Evolutionary conservation across 2,113 vertebrate species (phyloP).

Genomic region (Thermophis baileyi): DNA sequence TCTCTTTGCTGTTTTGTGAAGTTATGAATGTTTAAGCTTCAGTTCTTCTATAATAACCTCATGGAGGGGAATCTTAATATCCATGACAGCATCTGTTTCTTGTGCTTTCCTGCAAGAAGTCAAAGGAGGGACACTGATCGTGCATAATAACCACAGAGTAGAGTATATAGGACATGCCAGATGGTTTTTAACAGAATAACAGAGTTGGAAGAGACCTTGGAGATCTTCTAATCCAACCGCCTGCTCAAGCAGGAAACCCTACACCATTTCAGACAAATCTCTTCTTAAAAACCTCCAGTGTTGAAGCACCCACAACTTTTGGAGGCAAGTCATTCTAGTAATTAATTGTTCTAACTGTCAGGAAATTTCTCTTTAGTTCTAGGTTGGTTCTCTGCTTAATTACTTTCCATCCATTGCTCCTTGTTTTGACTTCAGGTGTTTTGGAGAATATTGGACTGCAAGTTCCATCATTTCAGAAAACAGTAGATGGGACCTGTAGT

Average conservation of each 20-base stretch:
- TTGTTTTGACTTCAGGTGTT: too few relatives aligned
- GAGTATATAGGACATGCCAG: not conserved
- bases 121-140: not conserved
- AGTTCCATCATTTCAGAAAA: not conserved
- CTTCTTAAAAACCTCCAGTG: not conserved
- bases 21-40: constrained; percentile 36
- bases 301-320: not conserved
- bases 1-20: constrained; percentile 44
- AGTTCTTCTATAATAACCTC: constrained; percentile 41
- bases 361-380: not conserved
- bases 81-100: not conserved
- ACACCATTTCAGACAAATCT: not conserved
- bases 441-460: not conserved
- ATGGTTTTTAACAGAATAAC: not conserved
- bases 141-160: not conserved
- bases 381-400: too few relatives aligned
- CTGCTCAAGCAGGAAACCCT: not conserved
- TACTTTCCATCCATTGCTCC: too few relatives aligned
- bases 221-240: not conserved
- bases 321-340: not conserved
- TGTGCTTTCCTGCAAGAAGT: not conserved
- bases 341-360: not conserved
- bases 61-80: not conserved
- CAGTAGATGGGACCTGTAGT: not conserved
- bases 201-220: not conserved